These are phyloP conservation scores for Gallinago media DNA, from an alignment of 2,113 vertebrate genomes.

Conservation along the genomic window DNA sequence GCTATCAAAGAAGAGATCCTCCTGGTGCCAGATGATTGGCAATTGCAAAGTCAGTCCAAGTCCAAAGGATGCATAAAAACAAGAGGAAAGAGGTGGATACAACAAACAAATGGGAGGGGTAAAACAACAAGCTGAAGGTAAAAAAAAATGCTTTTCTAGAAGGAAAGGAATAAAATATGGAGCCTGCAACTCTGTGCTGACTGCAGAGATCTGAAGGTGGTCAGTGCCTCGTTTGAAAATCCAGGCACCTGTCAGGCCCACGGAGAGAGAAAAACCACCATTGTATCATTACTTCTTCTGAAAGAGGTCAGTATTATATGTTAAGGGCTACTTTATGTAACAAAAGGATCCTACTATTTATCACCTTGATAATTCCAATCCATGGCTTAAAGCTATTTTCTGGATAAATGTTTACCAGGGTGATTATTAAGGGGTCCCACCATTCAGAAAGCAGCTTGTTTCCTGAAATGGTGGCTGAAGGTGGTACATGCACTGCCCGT, in stretches of 20 bases:
- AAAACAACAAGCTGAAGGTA: neutral
- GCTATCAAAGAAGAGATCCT: neutral
- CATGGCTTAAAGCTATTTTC: neutral
- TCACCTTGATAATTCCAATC: neutral
- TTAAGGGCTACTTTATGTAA: neutral
- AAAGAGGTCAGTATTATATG: neutral
- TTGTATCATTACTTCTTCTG: neutral
- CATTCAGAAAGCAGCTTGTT: neutral
- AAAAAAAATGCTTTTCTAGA: neutral
- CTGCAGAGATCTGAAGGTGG: neutral
- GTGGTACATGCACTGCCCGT: rapidly evolving
- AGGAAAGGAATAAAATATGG: neutral
- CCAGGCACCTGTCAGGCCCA: neutral
- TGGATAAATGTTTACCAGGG: neutral
- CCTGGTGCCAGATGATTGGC: neutral
- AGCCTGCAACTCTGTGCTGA: neutral
- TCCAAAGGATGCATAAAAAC: neutral
- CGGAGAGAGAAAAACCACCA: neutral
- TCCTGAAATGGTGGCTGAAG: neutral
- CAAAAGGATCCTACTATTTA: neutral
- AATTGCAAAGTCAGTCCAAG: neutral
- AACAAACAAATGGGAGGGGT: neutral
- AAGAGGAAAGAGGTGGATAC: neutral
- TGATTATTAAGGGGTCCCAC: neutral
- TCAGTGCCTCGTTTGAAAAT: neutral